Evolutionary conservation across 1,140 invertebrate species (phyloP).

Genomic region (Pseudomyrmex cubaensis): DNA sequence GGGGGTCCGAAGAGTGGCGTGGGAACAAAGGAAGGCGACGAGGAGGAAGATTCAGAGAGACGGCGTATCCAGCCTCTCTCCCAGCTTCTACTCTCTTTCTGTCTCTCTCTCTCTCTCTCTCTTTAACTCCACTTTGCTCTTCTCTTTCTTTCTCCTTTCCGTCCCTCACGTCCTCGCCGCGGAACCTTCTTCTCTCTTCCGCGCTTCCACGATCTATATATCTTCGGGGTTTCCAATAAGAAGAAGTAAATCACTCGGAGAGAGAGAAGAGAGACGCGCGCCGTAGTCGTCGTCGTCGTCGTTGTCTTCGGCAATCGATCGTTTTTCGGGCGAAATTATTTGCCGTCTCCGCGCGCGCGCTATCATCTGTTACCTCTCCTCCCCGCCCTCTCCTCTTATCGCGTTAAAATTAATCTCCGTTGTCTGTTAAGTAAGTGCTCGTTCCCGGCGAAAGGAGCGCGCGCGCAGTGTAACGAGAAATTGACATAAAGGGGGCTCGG

Average conservation of each 20-base stretch:
- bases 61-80: constrained; percentile 35
- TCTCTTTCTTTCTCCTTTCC: constrained; percentile 28
- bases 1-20: constrained; percentile 71
- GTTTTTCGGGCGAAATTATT: constrained; percentile 53
- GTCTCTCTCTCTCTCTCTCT: constrained; percentile 5
- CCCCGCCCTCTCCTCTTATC: constrained; percentile 15
- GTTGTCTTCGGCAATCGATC: constrained; percentile 33
- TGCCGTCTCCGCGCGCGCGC: constrained; percentile 18
- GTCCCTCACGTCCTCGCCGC: constrained; percentile 23
- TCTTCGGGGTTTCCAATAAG: constrained; percentile 56
- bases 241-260: constrained; percentile 59
- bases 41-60: constrained; percentile 57
- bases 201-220: constrained; percentile 28
- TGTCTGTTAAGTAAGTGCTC: constrained; percentile 40
- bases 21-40: constrained; percentile 81
- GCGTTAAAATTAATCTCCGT: constrained; percentile 57
- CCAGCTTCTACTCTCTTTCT: neutral
- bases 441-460: constrained; percentile 71
- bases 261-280: constrained; percentile 40
- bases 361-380: constrained; percentile 31
- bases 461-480: constrained; percentile 77
- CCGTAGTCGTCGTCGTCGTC: neutral
- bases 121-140: constrained; percentile 15
- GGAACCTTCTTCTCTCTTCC: constrained; percentile 38
- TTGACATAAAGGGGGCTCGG: constrained; percentile 77